Base-by-base conservation (phyloP, 2,888 invertebrate genomes). In the Periphyllus acericola region DNA sequence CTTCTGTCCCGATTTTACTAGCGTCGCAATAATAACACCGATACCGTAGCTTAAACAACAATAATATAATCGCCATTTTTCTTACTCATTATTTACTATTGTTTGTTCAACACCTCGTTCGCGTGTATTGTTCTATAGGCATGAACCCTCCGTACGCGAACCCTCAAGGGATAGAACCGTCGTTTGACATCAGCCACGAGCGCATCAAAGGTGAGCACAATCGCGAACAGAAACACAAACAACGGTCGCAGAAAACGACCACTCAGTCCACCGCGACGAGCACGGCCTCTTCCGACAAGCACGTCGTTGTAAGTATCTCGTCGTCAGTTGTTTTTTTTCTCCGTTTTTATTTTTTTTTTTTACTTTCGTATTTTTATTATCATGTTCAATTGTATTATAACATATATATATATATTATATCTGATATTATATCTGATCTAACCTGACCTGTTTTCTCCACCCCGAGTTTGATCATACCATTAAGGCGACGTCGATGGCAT, bases 161-260 rank as follows among this genome's bases (percentile, higher is more conserved):
- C n/a, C 74, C 87, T 1, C 87, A 87, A 81, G 87, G 87, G 3
- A 81, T 87, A 19, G 87, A 87, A 60, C 87, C 83, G n/a, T 89
- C 84, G 0, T 94, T 94, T 89, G 94, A 94, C 90, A 94, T 94
- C 90, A 94, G 94, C 0, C 94, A 95, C 90, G 94, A 95, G 90
- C 94, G 80, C 40, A 75, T 87, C 60, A 87, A 87, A 87, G 86
- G 87, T 6, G 81, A 87, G 66, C 80, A 87, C 60, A 87, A 81
- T 66, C 87, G n/a, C 46, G 81, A 87, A 74, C 60, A 74, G 32
- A 87, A 46, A 21, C 87, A 32, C 34, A 87, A 81, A 74, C 55
- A 55, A 25, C 71, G 60, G 36, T n/a, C n/a, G n/a, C 79, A 71
- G 55, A 80, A 84, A 55, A 74, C 76, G 1, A 72, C 79, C 17